phyloP scores from a whole-genome alignment of 2,797 vertebrate species.

The Sarcoramphus papa region DNA sequence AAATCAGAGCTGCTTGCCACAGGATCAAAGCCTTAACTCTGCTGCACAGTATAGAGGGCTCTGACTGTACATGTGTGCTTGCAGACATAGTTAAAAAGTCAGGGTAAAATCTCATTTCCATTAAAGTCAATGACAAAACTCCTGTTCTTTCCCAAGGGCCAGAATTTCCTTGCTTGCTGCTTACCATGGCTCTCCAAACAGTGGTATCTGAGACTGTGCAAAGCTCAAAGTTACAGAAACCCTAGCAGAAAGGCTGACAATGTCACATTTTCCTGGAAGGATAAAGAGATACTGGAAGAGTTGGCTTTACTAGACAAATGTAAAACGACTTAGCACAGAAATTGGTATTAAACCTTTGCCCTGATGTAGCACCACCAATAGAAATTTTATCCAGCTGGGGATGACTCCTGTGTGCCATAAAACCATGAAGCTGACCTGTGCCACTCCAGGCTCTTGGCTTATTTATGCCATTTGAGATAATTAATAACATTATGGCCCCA shows the following conservation, averaged over 20 bases:
- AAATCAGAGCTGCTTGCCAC: slow-evolving; percentile 44
- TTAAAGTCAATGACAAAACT: not conserved
- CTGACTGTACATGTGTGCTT: not conserved
- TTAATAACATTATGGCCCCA: not conserved
- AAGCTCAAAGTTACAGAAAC: slow-evolving; percentile 17
- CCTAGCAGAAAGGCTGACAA: not conserved
- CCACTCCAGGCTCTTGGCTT: not conserved
- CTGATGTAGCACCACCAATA: not conserved
- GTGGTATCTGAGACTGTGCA: slow-evolving; percentile 19
- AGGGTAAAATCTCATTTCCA: not conserved
- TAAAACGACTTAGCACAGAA: not conserved
- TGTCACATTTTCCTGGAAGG: slow-evolving; percentile 10
- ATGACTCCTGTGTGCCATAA: not conserved
- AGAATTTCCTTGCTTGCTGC: not conserved
- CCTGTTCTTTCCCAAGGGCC: not conserved
- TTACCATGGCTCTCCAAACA: not conserved
- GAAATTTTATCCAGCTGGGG: not conserved
- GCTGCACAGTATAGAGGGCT: not conserved
- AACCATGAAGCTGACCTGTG: not conserved
- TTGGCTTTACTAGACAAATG: not conserved
- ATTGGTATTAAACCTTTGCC: not conserved
- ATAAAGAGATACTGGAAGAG: not conserved
- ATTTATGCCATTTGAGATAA: not conserved
- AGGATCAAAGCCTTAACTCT: slow-evolving; percentile 31
- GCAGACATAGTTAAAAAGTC: slow-evolving; percentile 5